A percentile compares a stretch with the other conserved stretches of the same genome.
Conservation (phyloP, 2,797 vertebrate genomes). For the Alosa sapidissima region DNA sequence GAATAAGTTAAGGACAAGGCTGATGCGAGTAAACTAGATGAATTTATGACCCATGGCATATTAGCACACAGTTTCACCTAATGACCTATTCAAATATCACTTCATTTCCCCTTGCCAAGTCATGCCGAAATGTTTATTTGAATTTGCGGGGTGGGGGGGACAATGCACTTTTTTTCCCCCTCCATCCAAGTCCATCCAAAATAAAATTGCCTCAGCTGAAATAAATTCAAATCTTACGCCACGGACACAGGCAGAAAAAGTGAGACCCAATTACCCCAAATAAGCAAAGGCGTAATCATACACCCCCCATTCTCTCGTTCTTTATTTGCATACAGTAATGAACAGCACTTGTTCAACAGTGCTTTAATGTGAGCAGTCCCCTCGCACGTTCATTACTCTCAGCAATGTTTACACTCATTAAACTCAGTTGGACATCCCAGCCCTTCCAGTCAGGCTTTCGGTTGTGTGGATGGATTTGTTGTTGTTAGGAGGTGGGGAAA, state of each 20-base stretch:
- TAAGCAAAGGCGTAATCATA: conserved; percentile 20
- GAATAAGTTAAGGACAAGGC: not conserved
- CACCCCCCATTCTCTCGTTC: not conserved
- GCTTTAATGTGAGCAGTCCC: conserved; percentile 27
- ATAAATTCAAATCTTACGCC: not conserved
- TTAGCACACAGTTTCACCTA: not conserved
- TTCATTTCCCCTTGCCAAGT: not conserved
- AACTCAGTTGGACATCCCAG: conserved; percentile 4
- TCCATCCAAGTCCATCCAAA: not conserved
- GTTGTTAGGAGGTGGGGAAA: not conserved
- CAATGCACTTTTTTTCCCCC: not conserved
- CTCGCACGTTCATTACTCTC: conserved; percentile 4
- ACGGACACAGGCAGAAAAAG: not conserved
- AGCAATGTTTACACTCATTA: conserved; percentile 17
- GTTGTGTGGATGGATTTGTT: not conserved
- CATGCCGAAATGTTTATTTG: conserved; percentile 4
- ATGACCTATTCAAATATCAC: not conserved
- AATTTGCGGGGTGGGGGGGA: not conserved
- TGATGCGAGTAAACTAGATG: not conserved
- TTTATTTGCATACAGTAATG: conserved; percentile 13
- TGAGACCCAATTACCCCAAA: not conserved
- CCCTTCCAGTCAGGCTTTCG: conserved; percentile 6
- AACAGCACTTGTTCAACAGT: conserved; percentile 25
- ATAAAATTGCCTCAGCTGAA: not conserved
- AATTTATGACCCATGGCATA: not conserved